Conservation (phyloP, 2,113 vertebrate genomes). For the Murina feae region DNA sequence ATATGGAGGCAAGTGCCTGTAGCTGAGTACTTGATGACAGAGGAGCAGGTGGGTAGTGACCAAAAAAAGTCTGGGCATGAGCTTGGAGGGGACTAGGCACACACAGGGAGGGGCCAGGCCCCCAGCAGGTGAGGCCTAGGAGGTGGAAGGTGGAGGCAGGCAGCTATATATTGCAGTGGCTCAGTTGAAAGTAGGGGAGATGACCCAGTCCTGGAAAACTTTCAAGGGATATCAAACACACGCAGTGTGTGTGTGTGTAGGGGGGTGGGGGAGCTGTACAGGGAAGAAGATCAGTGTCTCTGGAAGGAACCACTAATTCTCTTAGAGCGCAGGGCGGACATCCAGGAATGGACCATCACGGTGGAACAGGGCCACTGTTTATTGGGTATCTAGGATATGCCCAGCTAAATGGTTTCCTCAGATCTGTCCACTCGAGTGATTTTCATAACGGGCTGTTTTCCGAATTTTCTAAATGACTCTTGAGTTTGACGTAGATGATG, state of each 20-base stretch:
- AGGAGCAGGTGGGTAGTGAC: slow-evolving; percentile 68
- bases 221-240: slow-evolving; percentile 13
- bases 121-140: slow-evolving; percentile 57
- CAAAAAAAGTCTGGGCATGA: slow-evolving; percentile 48
- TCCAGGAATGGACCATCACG: neutral
- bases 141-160: slow-evolving; percentile 44
- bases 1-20: slow-evolving; percentile 24
- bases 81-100: neutral
- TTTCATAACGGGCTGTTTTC: neutral
- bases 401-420: neutral
- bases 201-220: slow-evolving; percentile 56
- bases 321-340: neutral
- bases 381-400: neutral
- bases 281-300: slow-evolving; percentile 30
- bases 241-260: neutral
- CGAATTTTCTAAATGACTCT: neutral
- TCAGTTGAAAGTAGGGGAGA: slow-evolving; percentile 42
- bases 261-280: neutral
- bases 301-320: slow-evolving; percentile 24
- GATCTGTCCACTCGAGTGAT: neutral
- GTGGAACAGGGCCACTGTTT: neutral
- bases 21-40: slow-evolving; percentile 65
- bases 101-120: neutral
- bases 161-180: neutral
- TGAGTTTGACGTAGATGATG: neutral